phyloP scores from a whole-genome alignment of 2,888 invertebrate genomes.

The Pelosia muscerda region DNA sequence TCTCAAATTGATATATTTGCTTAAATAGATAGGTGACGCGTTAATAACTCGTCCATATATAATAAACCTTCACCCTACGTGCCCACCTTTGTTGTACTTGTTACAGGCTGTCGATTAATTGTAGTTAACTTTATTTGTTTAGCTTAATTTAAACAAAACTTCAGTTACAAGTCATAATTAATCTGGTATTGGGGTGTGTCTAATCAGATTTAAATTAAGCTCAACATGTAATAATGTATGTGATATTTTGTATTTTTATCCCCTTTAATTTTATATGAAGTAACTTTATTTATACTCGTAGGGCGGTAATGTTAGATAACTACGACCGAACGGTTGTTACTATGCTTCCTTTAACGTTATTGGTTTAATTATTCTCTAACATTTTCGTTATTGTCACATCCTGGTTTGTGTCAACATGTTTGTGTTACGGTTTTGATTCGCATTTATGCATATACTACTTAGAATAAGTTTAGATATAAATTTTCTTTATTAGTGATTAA shows the following conservation, averaged over 20 bases:
- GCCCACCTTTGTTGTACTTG: slow-evolving; percentile 56
- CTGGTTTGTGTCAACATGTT: slow-evolving; percentile 64
- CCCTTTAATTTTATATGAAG: slow-evolving; percentile 71
- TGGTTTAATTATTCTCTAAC: slow-evolving; percentile 73
- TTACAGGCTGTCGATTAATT: slow-evolving; percentile 56
- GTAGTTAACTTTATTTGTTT: slow-evolving; percentile 77
- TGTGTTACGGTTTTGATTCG: slow-evolving; percentile 74
- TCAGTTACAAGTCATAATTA: slow-evolving; percentile 44
- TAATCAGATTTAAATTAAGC: slow-evolving; percentile 83
- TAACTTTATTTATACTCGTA: slow-evolving; percentile 76
- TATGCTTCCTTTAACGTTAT: slow-evolving; percentile 82
- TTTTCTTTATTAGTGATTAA: slow-evolving; percentile 75
- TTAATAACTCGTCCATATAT: slow-evolving; percentile 57
- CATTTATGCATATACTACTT: slow-evolving; percentile 77
- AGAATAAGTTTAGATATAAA: slow-evolving; percentile 75
- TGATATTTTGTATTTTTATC: slow-evolving; percentile 86
- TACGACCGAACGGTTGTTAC: slow-evolving; percentile 63
- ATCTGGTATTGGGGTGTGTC: slow-evolving; percentile 63
- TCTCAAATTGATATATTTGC: slow-evolving; percentile 83
- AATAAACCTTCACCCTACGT: slow-evolving; percentile 45
- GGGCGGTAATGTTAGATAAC: slow-evolving; percentile 65
- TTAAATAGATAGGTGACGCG: slow-evolving; percentile 73
- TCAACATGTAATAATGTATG: slow-evolving; percentile 87
- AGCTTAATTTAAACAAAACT: slow-evolving; percentile 82
- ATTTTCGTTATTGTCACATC: slow-evolving; percentile 76